Percentiles rank a stretch among this genome's conserved stretches.
phyloP scores from a whole-genome alignment of 2,888 invertebrate species.

The Diarsia rubi region DNA sequence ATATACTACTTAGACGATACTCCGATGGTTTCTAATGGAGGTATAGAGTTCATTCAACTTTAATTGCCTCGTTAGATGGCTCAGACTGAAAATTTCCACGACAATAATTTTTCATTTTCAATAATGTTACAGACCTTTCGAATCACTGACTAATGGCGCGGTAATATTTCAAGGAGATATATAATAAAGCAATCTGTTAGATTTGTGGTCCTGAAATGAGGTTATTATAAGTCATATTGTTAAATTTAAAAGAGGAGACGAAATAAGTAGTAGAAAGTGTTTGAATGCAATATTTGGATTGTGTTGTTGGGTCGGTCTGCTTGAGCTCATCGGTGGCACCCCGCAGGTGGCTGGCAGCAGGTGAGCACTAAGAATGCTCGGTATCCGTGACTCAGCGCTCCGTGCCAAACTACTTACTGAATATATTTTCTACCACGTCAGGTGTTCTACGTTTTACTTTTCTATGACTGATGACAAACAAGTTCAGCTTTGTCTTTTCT shows the following conservation, averaged over 20 bases:
- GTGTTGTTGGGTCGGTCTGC: slow-evolving; percentile 52
- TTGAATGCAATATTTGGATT: slow-evolving; percentile 35
- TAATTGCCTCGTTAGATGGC: slow-evolving; percentile 64
- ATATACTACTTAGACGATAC: slow-evolving; percentile 36
- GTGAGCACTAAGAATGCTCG: slow-evolving; percentile 74
- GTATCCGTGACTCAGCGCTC: slow-evolving; percentile 78
- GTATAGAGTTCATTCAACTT: slow-evolving; percentile 66
- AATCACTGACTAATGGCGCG: slow-evolving; percentile 51
- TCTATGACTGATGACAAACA: slow-evolving; percentile 21
- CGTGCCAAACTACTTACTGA: slow-evolving; percentile 73
- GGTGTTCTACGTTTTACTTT: slow-evolving; percentile 17
- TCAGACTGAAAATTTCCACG: slow-evolving; percentile 59
- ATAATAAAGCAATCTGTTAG: slow-evolving; percentile 43
- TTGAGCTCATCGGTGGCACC: slow-evolving; percentile 68
- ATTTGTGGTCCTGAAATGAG: slow-evolving; percentile 23
- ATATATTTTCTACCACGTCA: slow-evolving; percentile 64
- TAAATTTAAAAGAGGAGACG: neutral
- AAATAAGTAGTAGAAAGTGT: neutral
- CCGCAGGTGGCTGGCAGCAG: slow-evolving; percentile 81
- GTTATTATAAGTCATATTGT: slow-evolving; percentile 12
- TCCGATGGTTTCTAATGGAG: slow-evolving; percentile 59
- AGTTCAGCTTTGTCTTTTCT: slow-evolving; percentile 34
- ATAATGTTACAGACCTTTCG: slow-evolving; percentile 55
- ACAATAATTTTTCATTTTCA: slow-evolving; percentile 66
- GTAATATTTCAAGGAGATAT: slow-evolving; percentile 54